Evolutionary conservation across 2,797 vertebrate species (phyloP).

Genomic region (Neostethus bicornis): DNA sequence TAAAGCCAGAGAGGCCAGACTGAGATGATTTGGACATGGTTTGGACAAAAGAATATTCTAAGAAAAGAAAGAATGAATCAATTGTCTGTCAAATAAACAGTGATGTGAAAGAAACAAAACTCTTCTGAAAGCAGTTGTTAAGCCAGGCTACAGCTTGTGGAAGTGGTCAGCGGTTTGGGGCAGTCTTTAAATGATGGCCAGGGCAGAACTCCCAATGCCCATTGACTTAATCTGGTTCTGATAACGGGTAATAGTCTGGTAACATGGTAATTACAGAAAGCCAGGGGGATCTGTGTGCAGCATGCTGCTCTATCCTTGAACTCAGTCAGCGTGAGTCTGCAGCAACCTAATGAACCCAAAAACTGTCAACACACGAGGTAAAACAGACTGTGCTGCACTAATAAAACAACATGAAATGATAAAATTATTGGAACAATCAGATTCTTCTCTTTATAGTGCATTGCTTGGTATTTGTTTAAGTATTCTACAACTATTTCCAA

Average conservation of each 20-base stretch:
- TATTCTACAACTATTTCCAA: no score
- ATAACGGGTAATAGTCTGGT: slow-evolving; percentile 73
- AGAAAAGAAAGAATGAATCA: slow-evolving; percentile 44
- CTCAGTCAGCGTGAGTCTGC: slow-evolving; percentile 41
- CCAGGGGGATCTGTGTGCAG: slow-evolving; percentile 54
- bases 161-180: slow-evolving; percentile 52
- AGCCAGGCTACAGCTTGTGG: slow-evolving; percentile 33
- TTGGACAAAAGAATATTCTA: slow-evolving; percentile 12
- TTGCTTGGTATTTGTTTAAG: no score
- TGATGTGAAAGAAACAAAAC: slow-evolving; percentile 19
- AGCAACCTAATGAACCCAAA: slow-evolving; percentile 36
- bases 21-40: no score
- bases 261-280: slow-evolving; percentile 74
- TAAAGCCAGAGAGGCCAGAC: no score
- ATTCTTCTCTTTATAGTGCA: no score
- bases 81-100: slow-evolving; percentile 21
- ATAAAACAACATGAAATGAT: slow-evolving; percentile 8
- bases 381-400: slow-evolving; percentile 11
- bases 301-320: slow-evolving; percentile 67
- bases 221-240: slow-evolving; percentile 73
- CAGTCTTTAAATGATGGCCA: slow-evolving; percentile 53
- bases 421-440: neutral
- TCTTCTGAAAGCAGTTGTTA: slow-evolving; percentile 40
- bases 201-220: slow-evolving; percentile 68
- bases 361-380: slow-evolving; percentile 19